phyloP scores from a whole-genome alignment of 2,113 vertebrate species.

The Campylomormyrus tamandua region DNA sequence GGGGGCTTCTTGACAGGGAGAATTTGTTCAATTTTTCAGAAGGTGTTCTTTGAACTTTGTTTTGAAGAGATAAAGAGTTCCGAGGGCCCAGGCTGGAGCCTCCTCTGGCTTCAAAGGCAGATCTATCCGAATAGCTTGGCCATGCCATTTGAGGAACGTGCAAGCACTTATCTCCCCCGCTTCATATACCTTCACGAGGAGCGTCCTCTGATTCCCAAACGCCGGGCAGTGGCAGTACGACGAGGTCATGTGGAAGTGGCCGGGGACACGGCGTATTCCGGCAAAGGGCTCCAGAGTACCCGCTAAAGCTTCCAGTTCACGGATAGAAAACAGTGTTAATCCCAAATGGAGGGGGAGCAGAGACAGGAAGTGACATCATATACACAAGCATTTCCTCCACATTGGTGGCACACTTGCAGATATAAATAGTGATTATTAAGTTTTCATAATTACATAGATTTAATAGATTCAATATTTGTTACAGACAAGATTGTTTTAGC shows the following conservation, averaged over 20 bases:
- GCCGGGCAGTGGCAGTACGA: slow-evolving; percentile 28
- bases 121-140: slow-evolving; percentile 22
- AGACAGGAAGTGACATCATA: neutral
- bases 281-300: neutral
- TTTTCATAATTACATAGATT: neutral
- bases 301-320: neutral
- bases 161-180: slow-evolving; percentile 32
- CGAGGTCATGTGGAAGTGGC: slow-evolving; percentile 30
- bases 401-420: neutral
- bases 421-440: neutral
- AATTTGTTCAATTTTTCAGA: slow-evolving; percentile 23
- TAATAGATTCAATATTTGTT: neutral
- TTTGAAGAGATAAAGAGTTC: slow-evolving; percentile 23
- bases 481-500: neutral
- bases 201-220: slow-evolving; percentile 33
- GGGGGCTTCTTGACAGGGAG: neutral
- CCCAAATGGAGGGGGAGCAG: too few species aligned
- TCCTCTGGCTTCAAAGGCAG: slow-evolving; percentile 44
- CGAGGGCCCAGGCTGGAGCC: slow-evolving; percentile 27
- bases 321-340: neutral
- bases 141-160: slow-evolving; percentile 17
- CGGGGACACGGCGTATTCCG: neutral
- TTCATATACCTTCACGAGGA: slow-evolving; percentile 33
- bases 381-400: neutral
- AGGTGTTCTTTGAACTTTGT: slow-evolving; percentile 26